These are phyloP conservation scores for Loxodonta africana DNA, from an alignment of 2,113 vertebrate genomes.

Conservation along the genomic window DNA sequence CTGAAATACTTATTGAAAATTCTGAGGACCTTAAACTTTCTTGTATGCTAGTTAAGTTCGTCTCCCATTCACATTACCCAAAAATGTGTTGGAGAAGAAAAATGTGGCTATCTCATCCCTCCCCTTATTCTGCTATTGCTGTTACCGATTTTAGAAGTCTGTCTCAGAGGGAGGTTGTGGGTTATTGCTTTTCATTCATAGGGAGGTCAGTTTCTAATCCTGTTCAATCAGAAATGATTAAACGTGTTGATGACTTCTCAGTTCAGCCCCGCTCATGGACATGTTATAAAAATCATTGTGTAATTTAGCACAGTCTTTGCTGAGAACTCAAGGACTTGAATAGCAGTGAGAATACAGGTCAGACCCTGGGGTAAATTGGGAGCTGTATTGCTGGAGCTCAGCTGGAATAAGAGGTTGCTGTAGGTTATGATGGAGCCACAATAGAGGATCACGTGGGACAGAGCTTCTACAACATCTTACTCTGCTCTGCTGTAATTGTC, in stretches of 20 bases:
- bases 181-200: not conserved
- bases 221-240: not conserved
- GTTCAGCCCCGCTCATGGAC: not conserved
- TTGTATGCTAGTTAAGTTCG: not conserved
- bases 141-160: not conserved
- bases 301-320: not conserved
- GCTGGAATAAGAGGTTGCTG: not conserved
- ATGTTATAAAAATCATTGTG: not conserved
- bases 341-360: not conserved
- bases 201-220: not conserved
- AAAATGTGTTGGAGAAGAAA: not conserved
- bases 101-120: not conserved
- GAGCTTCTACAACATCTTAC: not conserved
- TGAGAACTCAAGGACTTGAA: not conserved
- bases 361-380: not conserved
- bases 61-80: not conserved
- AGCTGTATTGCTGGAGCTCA: not conserved
- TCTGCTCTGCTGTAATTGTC: not conserved
- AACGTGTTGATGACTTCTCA: not conserved
- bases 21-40: not conserved
- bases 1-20: conserved; percentile 5
- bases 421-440: not conserved
- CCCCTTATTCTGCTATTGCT: not conserved
- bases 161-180: not conserved
- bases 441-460: not conserved